phyloP scores from a whole-genome alignment of 2,113 vertebrate species.

The Takifugu flavidus region DNA sequence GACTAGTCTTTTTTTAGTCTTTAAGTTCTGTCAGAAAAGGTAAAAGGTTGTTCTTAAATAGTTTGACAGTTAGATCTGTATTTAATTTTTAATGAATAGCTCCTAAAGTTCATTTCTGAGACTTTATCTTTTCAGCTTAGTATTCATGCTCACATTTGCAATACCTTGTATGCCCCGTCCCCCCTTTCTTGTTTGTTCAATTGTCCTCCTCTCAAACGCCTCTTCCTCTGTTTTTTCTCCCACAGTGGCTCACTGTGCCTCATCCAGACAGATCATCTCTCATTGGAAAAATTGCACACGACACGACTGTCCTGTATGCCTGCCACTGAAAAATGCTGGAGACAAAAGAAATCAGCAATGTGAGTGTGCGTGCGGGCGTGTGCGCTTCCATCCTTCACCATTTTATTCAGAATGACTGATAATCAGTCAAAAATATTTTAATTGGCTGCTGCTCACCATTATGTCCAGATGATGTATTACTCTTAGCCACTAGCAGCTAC shows the following conservation, averaged over 20 bases:
- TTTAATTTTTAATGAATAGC: constrained; percentile 68
- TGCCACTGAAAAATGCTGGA: constrained; percentile 96
- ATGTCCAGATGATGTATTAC: too few relatives aligned
- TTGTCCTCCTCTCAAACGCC: constrained; percentile 70
- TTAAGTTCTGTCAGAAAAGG: constrained; percentile 4
- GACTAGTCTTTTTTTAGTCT: constrained; percentile 16
- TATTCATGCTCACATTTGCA: neutral
- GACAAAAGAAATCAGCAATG: constrained; percentile 97
- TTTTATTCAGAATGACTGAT: neutral
- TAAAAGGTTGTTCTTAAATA: too few relatives aligned
- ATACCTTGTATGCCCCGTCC: constrained; percentile 34
- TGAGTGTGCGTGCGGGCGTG: constrained; percentile 67
- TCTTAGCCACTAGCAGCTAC: too few relatives aligned
- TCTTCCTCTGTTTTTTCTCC: constrained; percentile 21
- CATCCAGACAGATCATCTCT: constrained; percentile 98
- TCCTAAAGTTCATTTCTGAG: constrained; percentile 30
- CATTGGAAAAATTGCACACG: constrained; percentile 99
- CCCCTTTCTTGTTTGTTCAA: constrained; percentile 78
- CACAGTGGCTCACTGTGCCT: constrained; percentile 95
- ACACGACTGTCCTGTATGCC: constrained; percentile 96
- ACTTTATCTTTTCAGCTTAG: constrained; percentile 6
- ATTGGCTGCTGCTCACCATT: too few relatives aligned
- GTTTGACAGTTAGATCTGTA: constrained; percentile 5
- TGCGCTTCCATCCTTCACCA: neutral
- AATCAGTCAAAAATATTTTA: too few relatives aligned